Conservation (phyloP, 30 jellyfish, hydroid and myxozoan genomes). For the Phacellophora camtschatica region DNA sequence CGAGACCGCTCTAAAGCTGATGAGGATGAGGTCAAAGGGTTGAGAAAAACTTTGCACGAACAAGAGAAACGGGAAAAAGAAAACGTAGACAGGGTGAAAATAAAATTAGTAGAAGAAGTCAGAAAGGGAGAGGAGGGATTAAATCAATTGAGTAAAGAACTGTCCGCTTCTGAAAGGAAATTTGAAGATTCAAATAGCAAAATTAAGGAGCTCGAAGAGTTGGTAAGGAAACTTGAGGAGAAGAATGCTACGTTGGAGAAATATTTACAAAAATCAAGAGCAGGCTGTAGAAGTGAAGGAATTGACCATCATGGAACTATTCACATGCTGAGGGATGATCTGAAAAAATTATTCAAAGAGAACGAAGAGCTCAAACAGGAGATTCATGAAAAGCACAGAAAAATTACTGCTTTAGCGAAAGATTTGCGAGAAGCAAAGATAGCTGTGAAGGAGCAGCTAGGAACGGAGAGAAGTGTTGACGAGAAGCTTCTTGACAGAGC, state of each 20-base stretch:
- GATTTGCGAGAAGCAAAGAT: constrained; percentile 79
- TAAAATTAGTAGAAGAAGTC: constrained; percentile 5
- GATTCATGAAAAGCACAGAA: constrained; percentile 50
- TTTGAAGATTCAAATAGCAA: constrained; percentile 24
- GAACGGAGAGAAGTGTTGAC: constrained; percentile 48
- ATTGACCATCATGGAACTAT: constrained; percentile 93
- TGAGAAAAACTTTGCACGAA: constrained; percentile 38
- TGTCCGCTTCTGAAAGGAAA: constrained; percentile 42
- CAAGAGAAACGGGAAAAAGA: constrained; percentile 46
- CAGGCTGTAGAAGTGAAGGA: constrained; percentile 67
- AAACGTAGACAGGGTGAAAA: constrained; percentile 39
- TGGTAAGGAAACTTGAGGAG: constrained; percentile 61
- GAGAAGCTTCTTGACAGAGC: constrained; percentile 63
- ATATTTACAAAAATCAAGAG: constrained; percentile 70
- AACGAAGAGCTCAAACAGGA: constrained; percentile 86
- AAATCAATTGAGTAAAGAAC: constrained; percentile 10
- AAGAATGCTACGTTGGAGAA: constrained; percentile 74
- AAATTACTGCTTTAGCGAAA: constrained; percentile 76
- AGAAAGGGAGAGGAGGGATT: constrained; percentile 24
- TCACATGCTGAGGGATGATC: constrained; percentile 93
- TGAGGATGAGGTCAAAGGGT: constrained; percentile 55
- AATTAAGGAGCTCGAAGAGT: constrained; percentile 53
- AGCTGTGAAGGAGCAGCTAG: constrained; percentile 64
- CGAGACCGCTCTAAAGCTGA: constrained; percentile 25
- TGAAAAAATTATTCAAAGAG: constrained; percentile 87